Percentiles rank a stretch among this genome's conserved stretches.
Evolutionary conservation across 2,888 invertebrate genomes (phyloP).

Genomic region (Patella caerulea): DNA sequence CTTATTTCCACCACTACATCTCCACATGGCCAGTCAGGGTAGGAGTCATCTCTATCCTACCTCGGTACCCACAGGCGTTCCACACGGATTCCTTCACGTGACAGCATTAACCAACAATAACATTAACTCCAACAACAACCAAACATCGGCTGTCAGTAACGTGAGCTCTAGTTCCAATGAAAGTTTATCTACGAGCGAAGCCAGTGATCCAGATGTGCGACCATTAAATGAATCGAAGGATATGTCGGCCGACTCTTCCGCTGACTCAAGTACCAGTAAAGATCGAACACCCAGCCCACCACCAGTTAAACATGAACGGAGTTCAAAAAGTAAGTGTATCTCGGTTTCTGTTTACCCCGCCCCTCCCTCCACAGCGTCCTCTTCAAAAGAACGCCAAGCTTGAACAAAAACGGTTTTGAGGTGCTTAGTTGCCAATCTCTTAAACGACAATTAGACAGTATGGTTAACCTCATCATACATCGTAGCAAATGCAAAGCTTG

Average conservation of each 20-base stretch:
- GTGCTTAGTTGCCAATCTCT: too few relatives aligned
- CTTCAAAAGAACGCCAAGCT: too few relatives aligned
- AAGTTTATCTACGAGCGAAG: constrained; percentile 6
- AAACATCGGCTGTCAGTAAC: not conserved
- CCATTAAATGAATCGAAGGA: not conserved
- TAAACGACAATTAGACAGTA: too few relatives aligned
- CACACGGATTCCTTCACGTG: constrained; percentile 14
- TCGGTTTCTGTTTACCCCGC: too few relatives aligned
- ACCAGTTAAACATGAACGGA: not conserved
- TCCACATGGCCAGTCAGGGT: constrained; percentile 21
- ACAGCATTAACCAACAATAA: constrained; percentile 14
- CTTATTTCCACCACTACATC: constrained; percentile 27
- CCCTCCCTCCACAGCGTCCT: too few relatives aligned
- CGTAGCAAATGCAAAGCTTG: too few relatives aligned
- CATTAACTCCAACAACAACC: not conserved
- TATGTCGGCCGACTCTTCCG: constrained; percentile 2
- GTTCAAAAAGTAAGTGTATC: not conserved
- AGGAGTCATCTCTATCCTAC: constrained; percentile 10
- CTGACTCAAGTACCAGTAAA: constrained; percentile 12
- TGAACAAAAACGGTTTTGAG: too few relatives aligned
- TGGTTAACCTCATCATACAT: too few relatives aligned
- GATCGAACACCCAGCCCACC: constrained; percentile 17
- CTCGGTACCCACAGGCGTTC: constrained; percentile 1
- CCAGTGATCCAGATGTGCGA: not conserved
- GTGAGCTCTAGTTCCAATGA: not conserved